A percentile compares a stretch with the other conserved stretches of the same genome.
Evolutionary conservation across 1,140 invertebrate genomes (phyloP).

Genomic region (Pogonognathellus flavescens): DNA sequence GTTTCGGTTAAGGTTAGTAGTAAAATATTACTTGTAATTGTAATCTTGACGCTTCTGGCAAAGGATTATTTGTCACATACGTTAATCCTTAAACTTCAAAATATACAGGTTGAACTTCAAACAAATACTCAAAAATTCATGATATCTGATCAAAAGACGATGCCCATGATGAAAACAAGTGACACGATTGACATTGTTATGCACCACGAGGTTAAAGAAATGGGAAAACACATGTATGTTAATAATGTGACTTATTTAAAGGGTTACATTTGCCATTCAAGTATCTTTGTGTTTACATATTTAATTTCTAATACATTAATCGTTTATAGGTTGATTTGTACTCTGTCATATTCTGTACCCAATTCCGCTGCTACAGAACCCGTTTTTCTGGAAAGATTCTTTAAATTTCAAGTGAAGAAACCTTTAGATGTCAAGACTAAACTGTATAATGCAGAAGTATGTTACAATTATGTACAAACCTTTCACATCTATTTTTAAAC

Average conservation of each 20-base stretch:
- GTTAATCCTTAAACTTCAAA: no score
- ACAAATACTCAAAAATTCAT: conserved; percentile 88
- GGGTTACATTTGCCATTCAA: background rate
- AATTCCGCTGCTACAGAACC: conserved; percentile 71
- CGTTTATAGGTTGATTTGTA: conserved; percentile 86
- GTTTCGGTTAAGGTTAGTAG: conserved; percentile 83
- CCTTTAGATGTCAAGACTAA: conserved; percentile 99
- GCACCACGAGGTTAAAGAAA: conserved; percentile 98
- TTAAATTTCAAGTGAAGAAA: conserved; percentile 98
- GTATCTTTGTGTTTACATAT: no score
- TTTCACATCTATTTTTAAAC: no score
- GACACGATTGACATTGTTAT: conserved; percentile 94
- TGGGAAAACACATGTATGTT: conserved; percentile 93
- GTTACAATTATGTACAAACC: no score
- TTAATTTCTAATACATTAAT: no score
- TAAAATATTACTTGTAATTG: conserved; percentile 43
- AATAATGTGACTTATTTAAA: conserved; percentile 1
- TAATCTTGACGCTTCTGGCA: no score
- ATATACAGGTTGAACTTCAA: conserved; percentile 91
- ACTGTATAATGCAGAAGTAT: conserved; percentile 94
- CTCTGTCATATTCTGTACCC: conserved; percentile 86
- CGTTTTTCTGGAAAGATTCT: conserved; percentile 91
- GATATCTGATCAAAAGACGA: conserved; percentile 74
- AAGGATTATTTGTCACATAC: no score
- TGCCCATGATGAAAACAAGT: conserved; percentile 78